Base-by-base conservation (phyloP, 2,113 vertebrate genomes). In the Mirza zaza region DNA sequence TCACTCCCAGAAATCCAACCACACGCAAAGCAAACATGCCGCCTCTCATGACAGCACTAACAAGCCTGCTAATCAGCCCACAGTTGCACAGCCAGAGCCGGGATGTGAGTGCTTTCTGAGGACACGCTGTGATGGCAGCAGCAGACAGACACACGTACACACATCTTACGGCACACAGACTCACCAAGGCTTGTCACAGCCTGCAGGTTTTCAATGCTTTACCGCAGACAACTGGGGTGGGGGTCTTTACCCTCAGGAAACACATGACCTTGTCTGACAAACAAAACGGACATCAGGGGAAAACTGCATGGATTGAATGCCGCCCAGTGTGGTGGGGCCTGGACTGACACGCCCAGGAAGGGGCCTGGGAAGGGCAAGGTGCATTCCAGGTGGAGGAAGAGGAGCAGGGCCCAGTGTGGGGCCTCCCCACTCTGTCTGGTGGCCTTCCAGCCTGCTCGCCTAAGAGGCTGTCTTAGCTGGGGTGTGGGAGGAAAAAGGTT, bases 1-100 rank as follows among this genome's bases (percentile, higher is more conserved):
- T 27, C 9, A 70, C 85, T 89, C 95, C 57, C 70, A 34, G 96
- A 87, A 94, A 95, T 48, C 87, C 70, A 87, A 34, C 42, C 76
- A 68, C 59, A 76, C 0, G 6, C 81, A 91, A 65, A 85, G 71
- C 93, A 79, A 95, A 83, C 0, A 20, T 3, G 27, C 21, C 79
- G 70, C 87, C 21, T 80, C 70, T 95, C 79, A 45, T 3, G 32
- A 59, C n/a, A 11, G 1, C 2, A 59, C 36, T 20, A 27, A 68
- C 3, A 1, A 39, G 57, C 45, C 52, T 83, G 68, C 84, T 67
- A 90, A 23, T 32, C 76, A 39, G 68, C 39, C 14, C 9, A 15
- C 34, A 23, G 71, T 18, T 25, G 27, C 75, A 55, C 27, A 73
- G 86, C 85, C 7, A 1, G 17, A 36, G 55, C 52, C 7, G 15